Evolutionary conservation across 2,797 vertebrate species (phyloP).

Genomic region (Agapornis canus): DNA sequence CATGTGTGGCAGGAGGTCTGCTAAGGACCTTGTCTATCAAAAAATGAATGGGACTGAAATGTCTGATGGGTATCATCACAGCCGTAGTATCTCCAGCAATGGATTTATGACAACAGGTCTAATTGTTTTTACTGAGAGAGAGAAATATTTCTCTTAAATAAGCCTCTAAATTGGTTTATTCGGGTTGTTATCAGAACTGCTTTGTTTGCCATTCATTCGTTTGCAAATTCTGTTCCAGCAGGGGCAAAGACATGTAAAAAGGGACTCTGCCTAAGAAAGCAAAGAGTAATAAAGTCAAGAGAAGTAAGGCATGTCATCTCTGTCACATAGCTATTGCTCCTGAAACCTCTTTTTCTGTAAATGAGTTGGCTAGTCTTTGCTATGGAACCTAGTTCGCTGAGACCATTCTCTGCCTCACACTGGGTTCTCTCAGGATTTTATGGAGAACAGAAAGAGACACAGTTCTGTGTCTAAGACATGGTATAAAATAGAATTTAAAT

Average conservation of each 20-base stretch:
- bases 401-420: background rate
- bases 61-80: background rate
- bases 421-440: background rate
- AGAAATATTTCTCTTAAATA: background rate
- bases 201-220: background rate
- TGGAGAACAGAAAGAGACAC: background rate
- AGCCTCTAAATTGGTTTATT: constrained; percentile 7
- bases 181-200: background rate
- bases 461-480: background rate
- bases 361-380: background rate
- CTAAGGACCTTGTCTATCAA: background rate
- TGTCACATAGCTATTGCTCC: background rate
- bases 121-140: background rate
- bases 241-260: background rate
- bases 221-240: background rate
- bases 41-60: background rate
- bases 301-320: background rate
- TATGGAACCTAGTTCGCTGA: background rate
- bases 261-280: background rate
- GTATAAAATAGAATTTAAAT: background rate
- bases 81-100: background rate
- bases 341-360: background rate
- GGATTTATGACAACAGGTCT: background rate
- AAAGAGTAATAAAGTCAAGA: background rate
- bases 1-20: background rate